Evolutionary conservation across 1,140 invertebrate genomes (phyloP).

Genomic region (Eumeta japonica): DNA sequence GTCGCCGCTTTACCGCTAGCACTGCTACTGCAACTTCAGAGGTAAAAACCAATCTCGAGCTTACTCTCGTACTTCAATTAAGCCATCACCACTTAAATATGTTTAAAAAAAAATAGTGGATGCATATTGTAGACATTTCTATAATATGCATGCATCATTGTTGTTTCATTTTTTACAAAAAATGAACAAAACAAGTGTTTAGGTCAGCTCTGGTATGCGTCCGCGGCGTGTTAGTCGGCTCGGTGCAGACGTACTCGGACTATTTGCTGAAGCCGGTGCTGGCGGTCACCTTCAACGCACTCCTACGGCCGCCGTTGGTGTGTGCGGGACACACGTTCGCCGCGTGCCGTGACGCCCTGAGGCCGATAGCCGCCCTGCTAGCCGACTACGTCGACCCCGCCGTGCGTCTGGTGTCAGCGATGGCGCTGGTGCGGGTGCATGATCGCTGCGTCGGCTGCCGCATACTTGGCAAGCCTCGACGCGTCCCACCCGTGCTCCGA

Average conservation of each 20-base stretch:
- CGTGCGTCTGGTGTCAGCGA: conserved; percentile 16
- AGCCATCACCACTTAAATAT: not conserved
- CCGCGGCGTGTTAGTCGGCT: conserved; percentile 58
- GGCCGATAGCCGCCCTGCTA: conserved; percentile 56
- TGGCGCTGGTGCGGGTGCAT: conserved; percentile 24
- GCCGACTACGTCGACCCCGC: conserved; percentile 20
- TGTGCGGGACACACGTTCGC: conserved; percentile 62
- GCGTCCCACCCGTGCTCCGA: no score
- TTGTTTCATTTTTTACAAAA: not conserved
- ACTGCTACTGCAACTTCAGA: conserved; percentile 8
- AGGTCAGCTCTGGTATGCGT: not conserved
- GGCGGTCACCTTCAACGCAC: conserved; percentile 63
- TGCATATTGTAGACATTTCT: conserved; percentile 2
- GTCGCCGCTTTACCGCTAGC: conserved; percentile 12
- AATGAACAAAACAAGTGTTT: not conserved
- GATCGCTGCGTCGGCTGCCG: no score
- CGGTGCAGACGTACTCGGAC: conserved; percentile 64
- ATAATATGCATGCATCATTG: not conserved
- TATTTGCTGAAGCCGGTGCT: conserved; percentile 67
- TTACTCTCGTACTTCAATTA: conserved; percentile 2
- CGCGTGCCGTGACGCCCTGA: conserved; percentile 62
- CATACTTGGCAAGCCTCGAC: no score
- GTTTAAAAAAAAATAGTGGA: not conserved
- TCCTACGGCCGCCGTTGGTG: conserved; percentile 65
- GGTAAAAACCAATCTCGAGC: no score